These are phyloP conservation scores for Stegana nigrithorax DNA, from an alignment of 2,888 invertebrate genomes.

Conservation along the genomic window DNA sequence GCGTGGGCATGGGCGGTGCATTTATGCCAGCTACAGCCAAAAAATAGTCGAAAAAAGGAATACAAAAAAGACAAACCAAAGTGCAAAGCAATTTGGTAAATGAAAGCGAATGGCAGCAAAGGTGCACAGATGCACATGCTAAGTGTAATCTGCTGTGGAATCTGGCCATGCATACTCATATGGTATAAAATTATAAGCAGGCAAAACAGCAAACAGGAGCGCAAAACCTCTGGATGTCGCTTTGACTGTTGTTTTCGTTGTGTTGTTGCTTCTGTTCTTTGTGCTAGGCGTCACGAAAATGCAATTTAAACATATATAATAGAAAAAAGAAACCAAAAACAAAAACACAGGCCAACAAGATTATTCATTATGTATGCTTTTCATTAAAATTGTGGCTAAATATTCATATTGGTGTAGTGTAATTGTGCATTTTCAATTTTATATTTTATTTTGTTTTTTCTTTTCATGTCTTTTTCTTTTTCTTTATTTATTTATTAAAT, in stretches of 20 bases:
- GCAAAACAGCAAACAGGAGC: not conserved
- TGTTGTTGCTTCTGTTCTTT: too few relatives aligned
- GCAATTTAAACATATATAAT: not conserved
- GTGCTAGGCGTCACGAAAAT: not conserved
- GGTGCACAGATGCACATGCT: too few relatives aligned
- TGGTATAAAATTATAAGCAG: not conserved
- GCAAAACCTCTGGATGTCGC: too few relatives aligned
- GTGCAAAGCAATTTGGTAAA: constrained; percentile 16
- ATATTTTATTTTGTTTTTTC: too few relatives aligned
- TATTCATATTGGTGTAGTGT: too few relatives aligned
- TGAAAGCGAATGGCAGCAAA: not conserved
- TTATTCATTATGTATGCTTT: not conserved
- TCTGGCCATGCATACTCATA: too few relatives aligned
- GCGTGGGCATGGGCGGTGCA: too few relatives aligned
- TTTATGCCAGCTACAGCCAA: not conserved
- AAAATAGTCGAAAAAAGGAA: not conserved
- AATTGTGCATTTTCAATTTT: too few relatives aligned
- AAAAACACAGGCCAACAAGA: not conserved
- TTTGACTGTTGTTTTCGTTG: too few relatives aligned
- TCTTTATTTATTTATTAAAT: too few relatives aligned
- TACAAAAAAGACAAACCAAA: not conserved
- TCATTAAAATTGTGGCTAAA: not conserved
- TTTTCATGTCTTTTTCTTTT: too few relatives aligned
- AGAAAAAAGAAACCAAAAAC: not conserved
- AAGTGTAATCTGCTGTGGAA: too few relatives aligned